A percentile compares a stretch with the other conserved stretches of the same genome.
Conservation (phyloP, 2,888 invertebrate species). For the Philonicus albiceps region DNA sequence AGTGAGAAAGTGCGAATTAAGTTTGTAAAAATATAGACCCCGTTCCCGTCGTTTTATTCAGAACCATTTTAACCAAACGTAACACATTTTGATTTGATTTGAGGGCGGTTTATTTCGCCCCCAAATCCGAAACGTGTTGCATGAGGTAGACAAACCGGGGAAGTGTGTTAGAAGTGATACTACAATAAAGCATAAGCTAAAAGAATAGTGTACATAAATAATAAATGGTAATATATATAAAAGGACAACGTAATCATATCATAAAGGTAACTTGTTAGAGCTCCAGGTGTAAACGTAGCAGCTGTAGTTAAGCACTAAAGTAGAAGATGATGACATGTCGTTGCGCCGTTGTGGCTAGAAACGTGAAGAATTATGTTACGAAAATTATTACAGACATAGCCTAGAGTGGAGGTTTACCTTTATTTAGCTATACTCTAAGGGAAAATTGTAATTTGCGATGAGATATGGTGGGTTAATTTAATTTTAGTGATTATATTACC, state of each 20-base stretch:
- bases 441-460: not conserved
- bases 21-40: not conserved
- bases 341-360: not conserved
- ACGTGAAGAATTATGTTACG: not conserved
- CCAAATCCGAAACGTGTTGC: not conserved
- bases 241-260: slow-evolving; percentile 30
- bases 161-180: slow-evolving; percentile 33
- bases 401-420: not conserved
- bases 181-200: slow-evolving; percentile 36
- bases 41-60: not conserved
- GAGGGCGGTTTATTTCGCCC: too few relatives aligned
- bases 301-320: slow-evolving; percentile 6
- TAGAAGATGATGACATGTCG: not conserved
- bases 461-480: not conserved
- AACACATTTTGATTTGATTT: too few relatives aligned
- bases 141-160: not conserved
- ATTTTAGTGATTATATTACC: slow-evolving; percentile 12
- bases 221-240: slow-evolving; percentile 9
- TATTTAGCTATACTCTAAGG: slow-evolving; percentile 2
- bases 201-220: slow-evolving; percentile 38
- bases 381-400: not conserved
- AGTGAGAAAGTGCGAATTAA: not conserved
- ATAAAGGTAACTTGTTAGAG: slow-evolving; percentile 18
- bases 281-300: not conserved
- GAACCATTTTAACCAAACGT: not conserved